A percentile compares a stretch with the other conserved stretches of the same genome.
phyloP scores from a whole-genome alignment of 2,797 vertebrate species.

The Iguana delicatissima region DNA sequence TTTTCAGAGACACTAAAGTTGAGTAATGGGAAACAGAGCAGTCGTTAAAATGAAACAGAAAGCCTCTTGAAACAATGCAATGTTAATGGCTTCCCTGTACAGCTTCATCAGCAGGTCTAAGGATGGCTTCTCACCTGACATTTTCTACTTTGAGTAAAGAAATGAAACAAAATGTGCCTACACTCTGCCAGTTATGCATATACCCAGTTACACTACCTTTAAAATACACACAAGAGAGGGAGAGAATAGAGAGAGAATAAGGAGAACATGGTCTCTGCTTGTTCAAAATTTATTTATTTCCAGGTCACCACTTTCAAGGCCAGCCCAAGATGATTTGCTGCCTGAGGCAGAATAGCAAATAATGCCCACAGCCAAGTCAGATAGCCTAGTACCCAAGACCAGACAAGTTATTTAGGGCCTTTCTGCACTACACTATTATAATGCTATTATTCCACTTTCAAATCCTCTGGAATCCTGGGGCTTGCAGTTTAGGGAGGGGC shows the following conservation, averaged over 20 bases:
- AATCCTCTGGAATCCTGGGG: too few relatives aligned
- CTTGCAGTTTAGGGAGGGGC: too few relatives aligned
- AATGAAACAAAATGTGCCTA: neutral
- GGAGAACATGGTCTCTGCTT: neutral
- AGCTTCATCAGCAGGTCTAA: neutral
- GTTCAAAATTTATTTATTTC: neutral
- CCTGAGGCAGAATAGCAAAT: neutral
- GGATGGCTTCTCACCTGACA: neutral
- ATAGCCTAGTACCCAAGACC: neutral
- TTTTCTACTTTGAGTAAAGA: neutral
- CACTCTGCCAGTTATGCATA: neutral
- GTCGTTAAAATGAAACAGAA: constrained; percentile 53
- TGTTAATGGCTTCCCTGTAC: constrained; percentile 12
- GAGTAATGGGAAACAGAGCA: constrained; percentile 54
- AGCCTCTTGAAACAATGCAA: constrained; percentile 49
- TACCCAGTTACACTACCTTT: neutral
- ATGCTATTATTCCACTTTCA: too few relatives aligned
- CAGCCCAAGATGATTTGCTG: neutral
- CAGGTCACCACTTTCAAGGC: neutral
- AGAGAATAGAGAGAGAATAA: neutral
- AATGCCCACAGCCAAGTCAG: too few relatives aligned
- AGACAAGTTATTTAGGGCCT: too few relatives aligned
- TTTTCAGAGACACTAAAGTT: constrained; percentile 52
- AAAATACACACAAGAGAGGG: neutral
- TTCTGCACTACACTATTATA: too few relatives aligned